Percentiles rank a stretch among this genome's conserved stretches.
phyloP scores from a whole-genome alignment of 1,140 invertebrate species.

The Amphibalanus amphitrite region DNA sequence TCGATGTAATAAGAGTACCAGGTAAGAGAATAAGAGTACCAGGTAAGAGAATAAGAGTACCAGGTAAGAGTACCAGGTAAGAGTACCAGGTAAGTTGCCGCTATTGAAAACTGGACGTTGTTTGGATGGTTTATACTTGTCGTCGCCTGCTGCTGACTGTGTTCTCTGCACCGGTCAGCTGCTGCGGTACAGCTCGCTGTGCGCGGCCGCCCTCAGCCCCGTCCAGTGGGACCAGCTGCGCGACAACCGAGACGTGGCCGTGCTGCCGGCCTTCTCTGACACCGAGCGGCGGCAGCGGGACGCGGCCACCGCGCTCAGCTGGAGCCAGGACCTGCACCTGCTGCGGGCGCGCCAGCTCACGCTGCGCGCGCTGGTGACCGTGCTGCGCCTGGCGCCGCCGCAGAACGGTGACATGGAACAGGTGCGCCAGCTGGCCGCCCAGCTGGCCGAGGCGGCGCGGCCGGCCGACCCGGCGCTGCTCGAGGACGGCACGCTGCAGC shows the following conservation, averaged over 20 bases:
- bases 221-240: background rate
- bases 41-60: too few relatives aligned
- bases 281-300: background rate
- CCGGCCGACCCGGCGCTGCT: background rate
- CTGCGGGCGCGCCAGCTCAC: background rate
- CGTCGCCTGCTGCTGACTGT: too few relatives aligned
- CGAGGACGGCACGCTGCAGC: background rate
- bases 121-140: too few relatives aligned
- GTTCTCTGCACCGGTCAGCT: background rate
- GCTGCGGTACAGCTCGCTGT: background rate
- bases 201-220: background rate
- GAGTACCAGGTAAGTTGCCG: too few relatives aligned
- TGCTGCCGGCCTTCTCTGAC: background rate
- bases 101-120: too few relatives aligned
- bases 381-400: background rate
- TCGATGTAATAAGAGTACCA: too few relatives aligned
- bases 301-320: background rate
- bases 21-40: too few relatives aligned
- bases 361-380: background rate
- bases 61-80: too few relatives aligned
- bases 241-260: background rate
- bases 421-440: background rate
- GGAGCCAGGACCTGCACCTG: background rate
- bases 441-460: background rate
- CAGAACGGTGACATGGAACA: background rate